phyloP scores from a whole-genome alignment of 2,113 vertebrate genomes.

The Oceanites oceanicus region DNA sequence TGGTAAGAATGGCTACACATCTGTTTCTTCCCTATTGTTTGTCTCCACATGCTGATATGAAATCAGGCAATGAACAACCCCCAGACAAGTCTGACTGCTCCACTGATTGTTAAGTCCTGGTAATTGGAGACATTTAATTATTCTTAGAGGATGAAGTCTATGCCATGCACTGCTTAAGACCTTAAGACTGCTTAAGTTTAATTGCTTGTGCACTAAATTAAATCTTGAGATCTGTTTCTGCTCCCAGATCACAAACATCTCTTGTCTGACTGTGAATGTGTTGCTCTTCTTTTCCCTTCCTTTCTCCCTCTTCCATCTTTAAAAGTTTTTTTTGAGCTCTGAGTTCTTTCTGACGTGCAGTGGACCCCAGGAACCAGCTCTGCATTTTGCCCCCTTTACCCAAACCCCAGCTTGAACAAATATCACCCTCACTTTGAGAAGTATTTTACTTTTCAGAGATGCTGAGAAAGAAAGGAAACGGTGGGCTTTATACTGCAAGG shows the following conservation, averaged over 20 bases:
- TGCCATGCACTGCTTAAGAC: not conserved
- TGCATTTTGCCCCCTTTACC: not conserved
- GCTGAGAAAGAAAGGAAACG: not conserved
- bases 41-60: not conserved
- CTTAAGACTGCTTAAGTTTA: not conserved
- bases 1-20: not conserved
- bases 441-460: not conserved
- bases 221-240: not conserved
- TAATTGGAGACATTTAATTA: not conserved
- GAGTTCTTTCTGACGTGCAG: not conserved
- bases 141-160: not conserved
- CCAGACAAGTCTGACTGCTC: not conserved
- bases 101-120: not conserved
- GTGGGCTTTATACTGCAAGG: not conserved
- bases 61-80: not conserved
- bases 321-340: not conserved
- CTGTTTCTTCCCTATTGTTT: not conserved
- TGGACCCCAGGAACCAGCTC: not conserved
- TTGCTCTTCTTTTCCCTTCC: not conserved
- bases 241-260: not conserved
- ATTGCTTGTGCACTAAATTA: rapidly evolving
- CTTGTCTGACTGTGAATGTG: not conserved
- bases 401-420: not conserved
- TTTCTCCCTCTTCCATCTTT: not conserved
- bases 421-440: not conserved